Conservation (phyloP, 2,113 vertebrate genomes). For the Tursiops truncatus region DNA sequence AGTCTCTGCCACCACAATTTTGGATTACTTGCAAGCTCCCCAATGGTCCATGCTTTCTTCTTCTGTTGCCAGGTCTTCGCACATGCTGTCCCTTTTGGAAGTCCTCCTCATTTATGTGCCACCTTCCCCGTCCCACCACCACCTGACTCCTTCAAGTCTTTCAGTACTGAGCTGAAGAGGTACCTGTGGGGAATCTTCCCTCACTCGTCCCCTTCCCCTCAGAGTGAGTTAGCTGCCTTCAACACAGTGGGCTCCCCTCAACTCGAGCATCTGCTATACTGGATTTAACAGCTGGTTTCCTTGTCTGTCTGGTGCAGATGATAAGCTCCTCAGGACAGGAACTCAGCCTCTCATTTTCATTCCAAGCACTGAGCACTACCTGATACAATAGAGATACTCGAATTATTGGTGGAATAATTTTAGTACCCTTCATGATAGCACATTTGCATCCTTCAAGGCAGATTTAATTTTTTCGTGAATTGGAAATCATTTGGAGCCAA, state of each 20-base stretch:
- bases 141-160: too few species aligned
- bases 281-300: background rate
- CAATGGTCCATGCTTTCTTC: background rate
- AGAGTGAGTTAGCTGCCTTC: background rate
- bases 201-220: background rate
- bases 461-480: background rate
- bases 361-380: background rate
- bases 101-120: background rate
- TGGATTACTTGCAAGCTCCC: background rate
- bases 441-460: background rate
- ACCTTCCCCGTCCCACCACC: background rate
- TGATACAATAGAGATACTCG: background rate
- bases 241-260: background rate
- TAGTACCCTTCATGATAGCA: background rate
- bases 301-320: background rate
- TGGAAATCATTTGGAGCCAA: background rate
- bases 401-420: background rate
- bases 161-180: background rate
- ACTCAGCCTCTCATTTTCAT: background rate
- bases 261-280: accelerated
- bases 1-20: background rate
- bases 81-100: background rate
- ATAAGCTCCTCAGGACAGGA: background rate
- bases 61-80: background rate
- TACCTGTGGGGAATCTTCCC: background rate